phyloP scores from a whole-genome alignment of 2,113 vertebrate genomes.

The Sclerurus mexicanus region DNA sequence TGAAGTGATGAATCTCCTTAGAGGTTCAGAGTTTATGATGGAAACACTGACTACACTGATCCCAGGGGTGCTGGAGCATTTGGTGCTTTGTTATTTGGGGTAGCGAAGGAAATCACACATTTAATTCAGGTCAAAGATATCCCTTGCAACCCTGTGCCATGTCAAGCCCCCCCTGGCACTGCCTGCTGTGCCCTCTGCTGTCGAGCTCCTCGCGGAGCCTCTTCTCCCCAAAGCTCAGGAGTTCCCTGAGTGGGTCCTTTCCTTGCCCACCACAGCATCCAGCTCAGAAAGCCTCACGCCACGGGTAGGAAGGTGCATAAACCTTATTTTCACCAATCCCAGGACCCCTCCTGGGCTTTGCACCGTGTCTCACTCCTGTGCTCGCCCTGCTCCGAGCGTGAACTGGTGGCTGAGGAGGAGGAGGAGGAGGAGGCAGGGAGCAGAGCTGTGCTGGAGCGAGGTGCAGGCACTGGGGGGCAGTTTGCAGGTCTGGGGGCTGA shows the following conservation, averaged over 20 bases:
- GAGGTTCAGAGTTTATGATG: neutral
- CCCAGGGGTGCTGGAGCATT: neutral
- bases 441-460: neutral
- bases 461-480: neutral
- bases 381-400: neutral
- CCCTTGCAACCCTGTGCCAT: neutral
- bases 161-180: neutral
- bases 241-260: fast-evolving
- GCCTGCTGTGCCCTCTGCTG: neutral
- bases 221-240: neutral
- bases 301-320: neutral
- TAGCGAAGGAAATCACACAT: neutral
- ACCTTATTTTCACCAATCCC: neutral
- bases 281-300: neutral
- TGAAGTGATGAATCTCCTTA: neutral
- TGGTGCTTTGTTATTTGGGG: neutral
- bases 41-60: neutral
- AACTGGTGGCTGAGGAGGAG: no score
- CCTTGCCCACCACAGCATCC: neutral
- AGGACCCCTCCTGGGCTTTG: neutral
- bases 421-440: neutral
- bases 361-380: neutral
- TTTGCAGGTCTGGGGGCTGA: neutral
- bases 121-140: neutral
- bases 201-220: neutral